A percentile compares a stretch with the other conserved stretches of the same genome.
Conservation (phyloP, 2,797 vertebrate species). For the Acrossocheilus wenchowensis region DNA sequence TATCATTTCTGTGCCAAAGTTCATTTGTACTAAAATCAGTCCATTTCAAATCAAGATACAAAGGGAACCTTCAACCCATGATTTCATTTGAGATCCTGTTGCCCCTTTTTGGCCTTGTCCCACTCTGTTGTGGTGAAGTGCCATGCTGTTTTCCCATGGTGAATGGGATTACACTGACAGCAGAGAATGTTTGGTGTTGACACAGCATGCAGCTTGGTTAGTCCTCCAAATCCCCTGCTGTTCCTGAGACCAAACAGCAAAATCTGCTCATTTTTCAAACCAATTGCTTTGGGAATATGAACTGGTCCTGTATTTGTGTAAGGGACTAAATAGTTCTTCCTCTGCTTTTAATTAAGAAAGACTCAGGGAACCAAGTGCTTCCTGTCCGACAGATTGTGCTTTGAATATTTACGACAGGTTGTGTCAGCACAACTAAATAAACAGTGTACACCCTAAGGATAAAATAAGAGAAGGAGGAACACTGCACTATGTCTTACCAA, state of each 20-base stretch:
- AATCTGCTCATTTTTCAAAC: slow-evolving; percentile 46
- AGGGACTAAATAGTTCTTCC: slow-evolving; percentile 45
- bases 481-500: not conserved
- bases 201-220: slow-evolving; percentile 37
- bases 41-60: not conserved
- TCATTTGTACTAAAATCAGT: not conserved
- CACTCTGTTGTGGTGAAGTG: slow-evolving; percentile 14
- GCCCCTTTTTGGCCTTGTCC: not conserved
- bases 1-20: not conserved
- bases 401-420: slow-evolving; percentile 63
- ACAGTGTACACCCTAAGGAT: slow-evolving; percentile 16
- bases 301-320: slow-evolving; percentile 43
- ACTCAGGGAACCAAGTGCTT: slow-evolving; percentile 52
- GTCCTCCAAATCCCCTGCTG: slow-evolving; percentile 42
- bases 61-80: not conserved
- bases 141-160: slow-evolving; percentile 33
- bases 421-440: slow-evolving; percentile 57
- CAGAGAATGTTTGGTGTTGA: slow-evolving; percentile 48
- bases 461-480: slow-evolving; percentile 4
- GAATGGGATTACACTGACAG: slow-evolving; percentile 39
- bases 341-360: slow-evolving; percentile 68
- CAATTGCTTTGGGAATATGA: slow-evolving; percentile 26
- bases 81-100: not conserved
- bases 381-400: slow-evolving; percentile 55
- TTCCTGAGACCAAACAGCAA: slow-evolving; percentile 35